phyloP scores from a whole-genome alignment of 1,140 invertebrate genomes.

The Drosophila bipectinata region DNA sequence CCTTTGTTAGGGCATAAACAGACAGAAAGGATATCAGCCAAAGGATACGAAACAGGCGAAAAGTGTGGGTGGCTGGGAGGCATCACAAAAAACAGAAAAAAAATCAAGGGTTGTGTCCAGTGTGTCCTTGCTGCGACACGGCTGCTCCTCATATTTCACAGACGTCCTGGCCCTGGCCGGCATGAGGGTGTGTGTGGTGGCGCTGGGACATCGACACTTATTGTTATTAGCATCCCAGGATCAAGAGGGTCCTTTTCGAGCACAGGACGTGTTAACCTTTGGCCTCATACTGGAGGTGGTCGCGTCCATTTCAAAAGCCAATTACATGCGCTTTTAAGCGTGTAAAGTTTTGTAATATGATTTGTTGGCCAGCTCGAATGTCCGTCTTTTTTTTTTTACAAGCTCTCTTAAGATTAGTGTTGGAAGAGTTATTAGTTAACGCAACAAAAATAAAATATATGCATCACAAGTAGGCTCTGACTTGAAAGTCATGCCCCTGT shows the following conservation, averaged over 20 bases:
- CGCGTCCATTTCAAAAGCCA: conserved; percentile 78
- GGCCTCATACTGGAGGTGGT: not conserved
- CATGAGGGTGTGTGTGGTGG: conserved; percentile 10
- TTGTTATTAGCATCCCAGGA: conserved; percentile 76
- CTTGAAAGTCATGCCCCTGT: not conserved
- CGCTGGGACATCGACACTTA: conserved; percentile 72
- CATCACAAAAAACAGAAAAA: not conserved
- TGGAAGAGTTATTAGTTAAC: not conserved
- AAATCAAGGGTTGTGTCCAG: conserved; percentile 24
- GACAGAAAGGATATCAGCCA: not conserved
- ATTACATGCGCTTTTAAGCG: conserved; percentile 82
- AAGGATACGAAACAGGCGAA: not conserved
- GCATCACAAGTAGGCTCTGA: not conserved
- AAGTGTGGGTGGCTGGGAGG: not conserved
- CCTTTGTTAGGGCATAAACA: conserved; percentile 1
- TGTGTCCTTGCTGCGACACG: conserved; percentile 24
- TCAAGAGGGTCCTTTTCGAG: conserved; percentile 18
- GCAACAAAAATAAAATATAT: too few relatives aligned
- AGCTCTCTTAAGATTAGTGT: too few relatives aligned
- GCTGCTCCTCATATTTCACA: conserved; percentile 72
- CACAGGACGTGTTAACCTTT: conserved; percentile 69
- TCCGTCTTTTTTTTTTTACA: conserved; percentile 19
- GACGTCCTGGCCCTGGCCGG: conserved; percentile 50
- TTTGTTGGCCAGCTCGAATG: conserved; percentile 62
- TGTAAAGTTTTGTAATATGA: conserved; percentile 83